Percentiles rank a stretch among this genome's conserved stretches.
These are phyloP conservation scores for Sipha flava DNA, from an alignment of 1,140 invertebrate genomes.

Conservation along the genomic window DNA sequence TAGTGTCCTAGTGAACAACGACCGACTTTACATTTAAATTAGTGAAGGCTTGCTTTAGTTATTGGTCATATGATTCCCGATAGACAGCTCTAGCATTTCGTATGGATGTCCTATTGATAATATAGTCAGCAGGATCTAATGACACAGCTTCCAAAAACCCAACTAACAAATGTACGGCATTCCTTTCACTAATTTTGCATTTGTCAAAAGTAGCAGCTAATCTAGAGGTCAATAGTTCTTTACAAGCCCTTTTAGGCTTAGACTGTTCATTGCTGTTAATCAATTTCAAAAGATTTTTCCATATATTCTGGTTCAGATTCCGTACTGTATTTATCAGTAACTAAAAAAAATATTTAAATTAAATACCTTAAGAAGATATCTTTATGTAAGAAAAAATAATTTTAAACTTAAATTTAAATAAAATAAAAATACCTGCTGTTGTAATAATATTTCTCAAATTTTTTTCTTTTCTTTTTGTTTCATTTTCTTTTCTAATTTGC, in stretches of 20 bases:
- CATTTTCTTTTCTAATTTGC: background rate
- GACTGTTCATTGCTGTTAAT: constrained; percentile 5
- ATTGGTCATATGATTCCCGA: constrained; percentile 7
- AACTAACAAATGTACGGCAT: constrained; percentile 35
- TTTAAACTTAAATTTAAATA: background rate
- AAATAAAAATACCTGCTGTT: background rate
- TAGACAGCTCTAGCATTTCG: too few species aligned
- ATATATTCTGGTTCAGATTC: background rate
- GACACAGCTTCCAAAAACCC: constrained; percentile 33
- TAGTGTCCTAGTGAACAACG: constrained; percentile 36
- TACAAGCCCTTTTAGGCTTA: constrained; percentile 19
- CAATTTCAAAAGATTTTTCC: background rate
- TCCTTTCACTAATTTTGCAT: constrained; percentile 35
- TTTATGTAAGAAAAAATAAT: background rate
- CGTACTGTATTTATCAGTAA: background rate
- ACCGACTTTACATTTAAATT: constrained; percentile 32
- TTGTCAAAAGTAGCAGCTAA: constrained; percentile 35
- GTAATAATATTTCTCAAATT: too few species aligned
- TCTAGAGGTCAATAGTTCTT: constrained; percentile 31
- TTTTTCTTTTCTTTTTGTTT: too few species aligned
- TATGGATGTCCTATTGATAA: too few species aligned
- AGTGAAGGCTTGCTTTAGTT: constrained; percentile 35
- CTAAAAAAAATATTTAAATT: background rate
- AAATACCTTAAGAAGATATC: too few species aligned
- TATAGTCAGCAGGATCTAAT: too few species aligned